Percentiles rank a stretch among this genome's conserved stretches.
phyloP scores from a whole-genome alignment of 37 sponge, comb jelly and placozoan genomes.

The Halichondria panicea region DNA sequence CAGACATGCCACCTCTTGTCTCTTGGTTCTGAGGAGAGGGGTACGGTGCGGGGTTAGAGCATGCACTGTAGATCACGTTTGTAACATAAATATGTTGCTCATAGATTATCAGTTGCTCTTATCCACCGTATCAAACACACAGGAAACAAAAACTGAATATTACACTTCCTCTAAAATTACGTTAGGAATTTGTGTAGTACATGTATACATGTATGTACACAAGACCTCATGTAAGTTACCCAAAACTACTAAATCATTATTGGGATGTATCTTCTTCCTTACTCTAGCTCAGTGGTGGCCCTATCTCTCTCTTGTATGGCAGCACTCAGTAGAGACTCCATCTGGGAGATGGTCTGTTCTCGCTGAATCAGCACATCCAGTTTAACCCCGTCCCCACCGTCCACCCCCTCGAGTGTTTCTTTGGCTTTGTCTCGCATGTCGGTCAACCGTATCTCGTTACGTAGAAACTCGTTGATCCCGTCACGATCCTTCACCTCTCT shows the following conservation, averaged over 20 bases:
- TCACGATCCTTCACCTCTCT: slow-evolving; percentile 53
- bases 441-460: slow-evolving; percentile 36
- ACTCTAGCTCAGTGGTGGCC: slow-evolving; percentile 20
- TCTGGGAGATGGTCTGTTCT: slow-evolving; percentile 41
- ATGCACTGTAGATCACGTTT: neutral
- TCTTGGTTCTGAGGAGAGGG: slow-evolving; percentile 1
- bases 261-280: neutral
- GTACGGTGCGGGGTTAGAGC: neutral
- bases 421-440: slow-evolving; percentile 27
- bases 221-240: neutral
- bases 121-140: slow-evolving; percentile 31
- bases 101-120: too few species aligned
- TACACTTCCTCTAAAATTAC: neutral
- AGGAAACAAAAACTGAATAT: neutral
- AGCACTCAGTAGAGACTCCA: slow-evolving; percentile 16
- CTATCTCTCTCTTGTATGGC: slow-evolving; percentile 14
- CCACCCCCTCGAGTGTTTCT: neutral
- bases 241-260: too few species aligned
- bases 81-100: neutral
- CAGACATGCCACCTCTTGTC: neutral
- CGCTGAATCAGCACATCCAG: slow-evolving; percentile 44
- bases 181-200: neutral
- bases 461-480: slow-evolving; percentile 51
- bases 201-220: slow-evolving; percentile 2
- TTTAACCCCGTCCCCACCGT: neutral